A percentile compares a stretch with the other conserved stretches of the same genome.
phyloP scores from a whole-genome alignment of 2,797 vertebrate genomes.

The Sandelia bainsii region DNA sequence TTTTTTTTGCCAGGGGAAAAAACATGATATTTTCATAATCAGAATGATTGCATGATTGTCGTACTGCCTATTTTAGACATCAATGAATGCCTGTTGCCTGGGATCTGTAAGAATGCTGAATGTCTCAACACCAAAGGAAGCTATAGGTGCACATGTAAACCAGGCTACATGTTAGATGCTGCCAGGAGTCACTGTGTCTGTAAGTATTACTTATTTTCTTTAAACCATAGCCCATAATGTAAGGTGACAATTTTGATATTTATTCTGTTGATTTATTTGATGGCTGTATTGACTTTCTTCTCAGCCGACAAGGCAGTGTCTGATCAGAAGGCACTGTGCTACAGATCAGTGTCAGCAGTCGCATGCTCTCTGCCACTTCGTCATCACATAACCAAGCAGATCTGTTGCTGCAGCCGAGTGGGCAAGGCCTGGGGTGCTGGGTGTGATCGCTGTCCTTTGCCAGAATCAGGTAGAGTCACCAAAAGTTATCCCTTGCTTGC shows the following conservation, averaged over 20 bases:
- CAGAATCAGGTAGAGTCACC: slow-evolving; percentile 77
- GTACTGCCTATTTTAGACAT: slow-evolving; percentile 76
- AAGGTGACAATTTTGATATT: background rate
- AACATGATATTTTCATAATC: slow-evolving; percentile 46
- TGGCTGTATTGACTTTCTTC: slow-evolving; percentile 1
- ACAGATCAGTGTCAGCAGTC: slow-evolving; percentile 72
- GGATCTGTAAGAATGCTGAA: slow-evolving; percentile 83
- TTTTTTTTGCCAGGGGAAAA: slow-evolving; percentile 11
- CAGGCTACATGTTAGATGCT: slow-evolving; percentile 82
- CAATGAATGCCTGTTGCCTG: slow-evolving; percentile 84
- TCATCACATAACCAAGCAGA: slow-evolving; percentile 86
- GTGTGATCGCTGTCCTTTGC: slow-evolving; percentile 85
- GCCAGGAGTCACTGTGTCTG: slow-evolving; percentile 85
- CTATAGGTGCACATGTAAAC: slow-evolving; percentile 85
- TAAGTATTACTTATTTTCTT: slow-evolving; percentile 58
- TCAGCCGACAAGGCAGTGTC: slow-evolving; percentile 87
- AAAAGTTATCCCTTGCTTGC: background rate
- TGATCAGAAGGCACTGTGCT: slow-evolving; percentile 77
- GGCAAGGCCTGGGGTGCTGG: slow-evolving; percentile 84
- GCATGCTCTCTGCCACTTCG: slow-evolving; percentile 81
- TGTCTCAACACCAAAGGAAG: slow-evolving; percentile 85
- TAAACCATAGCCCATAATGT: background rate
- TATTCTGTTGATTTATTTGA: background rate
- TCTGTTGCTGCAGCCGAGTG: slow-evolving; percentile 88
- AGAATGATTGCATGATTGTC: slow-evolving; percentile 33